Base-by-base conservation (phyloP, 2,888 invertebrate species). In the Machimus rusticus region DNA sequence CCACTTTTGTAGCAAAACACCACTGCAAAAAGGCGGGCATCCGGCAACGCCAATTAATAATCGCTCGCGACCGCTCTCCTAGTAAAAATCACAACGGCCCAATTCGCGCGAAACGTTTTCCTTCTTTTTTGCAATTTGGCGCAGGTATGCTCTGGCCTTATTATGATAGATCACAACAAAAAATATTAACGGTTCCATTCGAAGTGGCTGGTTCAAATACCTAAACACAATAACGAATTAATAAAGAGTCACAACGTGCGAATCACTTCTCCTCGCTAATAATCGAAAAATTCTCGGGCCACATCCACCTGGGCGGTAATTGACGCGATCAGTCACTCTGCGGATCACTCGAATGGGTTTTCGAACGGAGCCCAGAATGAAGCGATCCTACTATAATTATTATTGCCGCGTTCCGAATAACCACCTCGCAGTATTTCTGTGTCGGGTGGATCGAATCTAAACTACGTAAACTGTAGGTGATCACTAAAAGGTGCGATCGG, bases 131-230 rank as follows among this genome's bases (percentile, higher is more conserved):
- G 51, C 77, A 51, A 34, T 82, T 37, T 37, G 23, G 57, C 82
- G 34, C 57, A 66, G 37, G 57, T 57, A n/a, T 37, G 57, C 19
- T 16, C 14, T 19, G 66, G 16, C 28, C 28, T 82, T 66, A 82
- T 57, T 82, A 39, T 39, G 39, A 0, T 39, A 37, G 28, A 82
- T 19, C 39, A 37, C 66, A 57, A 82, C 82, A 82, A 82, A 82
- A 82, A 82, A 66, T 57, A 57, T 57, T 82, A 82, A 82, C 82
- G 82, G 82, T 82, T 57, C 66, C 82, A 37, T 39, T 66, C 66
- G 12, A 28, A 66, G 66, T 14, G 6, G 12, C 23, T 28, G 12
- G 9, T 23, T 1, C 23, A 66, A 66, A 23, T 66, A 66, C 66
- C 66, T 66, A 66, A 66, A 4, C 66, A 66, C 66, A 66, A 66